Evolutionary conservation across 1,140 invertebrate species (phyloP).

Genomic region (Drosophila quadrilineata): DNA sequence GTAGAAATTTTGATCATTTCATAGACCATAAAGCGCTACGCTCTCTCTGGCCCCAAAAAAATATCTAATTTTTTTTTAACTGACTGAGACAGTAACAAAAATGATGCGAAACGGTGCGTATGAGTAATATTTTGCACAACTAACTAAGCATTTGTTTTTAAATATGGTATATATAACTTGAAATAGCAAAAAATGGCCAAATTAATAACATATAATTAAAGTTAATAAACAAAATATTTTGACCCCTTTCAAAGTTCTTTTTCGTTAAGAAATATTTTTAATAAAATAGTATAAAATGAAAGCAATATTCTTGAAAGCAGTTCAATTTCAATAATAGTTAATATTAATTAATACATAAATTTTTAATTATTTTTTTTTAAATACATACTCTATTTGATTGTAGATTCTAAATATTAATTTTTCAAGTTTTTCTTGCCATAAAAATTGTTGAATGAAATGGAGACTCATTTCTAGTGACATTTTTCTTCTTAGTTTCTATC

Average conservation of each 20-base stretch:
- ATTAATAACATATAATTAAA: neutral
- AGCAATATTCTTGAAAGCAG: no score
- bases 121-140: slow-evolving; percentile 53
- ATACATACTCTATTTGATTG: no score
- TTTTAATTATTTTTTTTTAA: neutral
- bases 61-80: slow-evolving; percentile 27
- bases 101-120: slow-evolving; percentile 65
- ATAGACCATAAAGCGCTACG: slow-evolving; percentile 66
- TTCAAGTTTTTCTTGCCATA: no score
- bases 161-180: no score
- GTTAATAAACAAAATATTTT: no score
- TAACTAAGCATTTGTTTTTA: neutral
- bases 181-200: neutral
- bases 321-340: no score
- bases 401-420: no score
- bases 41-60: slow-evolving; percentile 34
- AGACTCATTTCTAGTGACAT: neutral
- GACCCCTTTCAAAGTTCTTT: no score
- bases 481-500: neutral
- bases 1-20: slow-evolving; percentile 70
- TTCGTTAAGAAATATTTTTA: no score
- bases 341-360: neutral
- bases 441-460: no score
- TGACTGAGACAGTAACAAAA: slow-evolving; percentile 5
- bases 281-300: no score